Evolutionary conservation across 2,113 vertebrate species (phyloP).

Genomic region (Heterochromis multidens): DNA sequence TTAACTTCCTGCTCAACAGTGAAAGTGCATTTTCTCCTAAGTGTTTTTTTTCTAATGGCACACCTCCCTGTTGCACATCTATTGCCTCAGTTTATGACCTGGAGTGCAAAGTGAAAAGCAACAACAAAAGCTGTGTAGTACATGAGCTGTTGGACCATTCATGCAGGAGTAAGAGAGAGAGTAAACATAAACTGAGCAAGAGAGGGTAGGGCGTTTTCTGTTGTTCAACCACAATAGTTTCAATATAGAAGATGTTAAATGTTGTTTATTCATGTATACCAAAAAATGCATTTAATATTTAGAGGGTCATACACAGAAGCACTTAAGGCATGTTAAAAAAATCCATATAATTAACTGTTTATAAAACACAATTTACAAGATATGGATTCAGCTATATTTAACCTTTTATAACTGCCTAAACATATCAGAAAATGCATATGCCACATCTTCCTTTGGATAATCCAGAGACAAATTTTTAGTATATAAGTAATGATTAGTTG

Average conservation of each 20-base stretch:
- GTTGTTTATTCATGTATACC: neutral
- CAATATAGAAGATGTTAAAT: conserved; percentile 1
- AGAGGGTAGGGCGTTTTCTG: neutral
- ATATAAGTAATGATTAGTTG: neutral
- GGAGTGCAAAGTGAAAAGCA: neutral
- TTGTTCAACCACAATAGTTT: neutral
- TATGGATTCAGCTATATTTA: neutral
- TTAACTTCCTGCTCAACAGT: neutral
- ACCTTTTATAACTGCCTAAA: neutral
- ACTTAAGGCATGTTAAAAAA: neutral
- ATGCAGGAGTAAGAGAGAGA: conserved; percentile 5
- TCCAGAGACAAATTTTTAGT: neutral
- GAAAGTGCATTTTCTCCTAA: conserved; percentile 6
- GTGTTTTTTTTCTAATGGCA: neutral
- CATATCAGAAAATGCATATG: neutral
- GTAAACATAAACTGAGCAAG: neutral
- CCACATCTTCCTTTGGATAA: neutral
- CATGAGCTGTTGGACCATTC: conserved; percentile 32
- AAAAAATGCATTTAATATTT: neutral
- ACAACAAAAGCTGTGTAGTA: conserved; percentile 12
- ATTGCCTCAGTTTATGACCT: neutral
- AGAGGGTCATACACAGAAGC: neutral
- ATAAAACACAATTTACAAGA: neutral
- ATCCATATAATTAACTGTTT: neutral
- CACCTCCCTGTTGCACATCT: conserved; percentile 1